Conservation (phyloP, 2,888 invertebrate species). For the Listrodromus nycthemerus region DNA sequence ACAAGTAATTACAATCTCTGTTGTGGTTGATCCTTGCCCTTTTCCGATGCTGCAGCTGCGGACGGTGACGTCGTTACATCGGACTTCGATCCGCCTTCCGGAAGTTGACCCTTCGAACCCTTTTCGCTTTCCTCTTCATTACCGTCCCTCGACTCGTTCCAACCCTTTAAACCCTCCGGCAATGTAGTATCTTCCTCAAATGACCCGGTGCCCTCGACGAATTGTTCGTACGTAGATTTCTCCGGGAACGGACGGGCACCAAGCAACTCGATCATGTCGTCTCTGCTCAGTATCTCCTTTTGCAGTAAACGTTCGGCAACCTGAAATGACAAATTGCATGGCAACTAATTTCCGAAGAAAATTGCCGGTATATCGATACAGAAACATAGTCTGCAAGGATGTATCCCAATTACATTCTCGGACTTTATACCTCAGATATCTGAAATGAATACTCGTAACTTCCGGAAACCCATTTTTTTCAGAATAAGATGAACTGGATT, state of each 20-base stretch:
- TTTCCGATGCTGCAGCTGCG: conserved; percentile 54
- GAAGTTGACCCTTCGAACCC: conserved; percentile 46
- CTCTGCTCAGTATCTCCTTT: conserved; percentile 97
- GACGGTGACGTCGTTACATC: conserved; percentile 48
- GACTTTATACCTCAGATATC: no score
- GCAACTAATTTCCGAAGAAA: background rate
- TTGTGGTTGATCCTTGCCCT: conserved; percentile 70
- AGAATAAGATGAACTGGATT: background rate
- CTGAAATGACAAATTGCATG: conserved; percentile 72
- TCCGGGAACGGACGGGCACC: conserved; percentile 98
- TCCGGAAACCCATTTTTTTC: background rate
- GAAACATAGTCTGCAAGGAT: background rate
- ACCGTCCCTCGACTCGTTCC: conserved; percentile 91
- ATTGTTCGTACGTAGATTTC: conserved; percentile 99
- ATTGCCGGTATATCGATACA: no score
- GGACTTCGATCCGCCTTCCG: conserved; percentile 44
- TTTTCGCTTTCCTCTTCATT: conserved; percentile 79
- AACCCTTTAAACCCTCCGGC: conserved; percentile 97
- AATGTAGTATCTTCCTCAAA: conserved; percentile 98
- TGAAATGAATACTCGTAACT: background rate
- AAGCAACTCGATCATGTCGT: conserved; percentile 98
- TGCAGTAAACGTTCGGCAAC: conserved; percentile 95
- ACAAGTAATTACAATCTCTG: conserved; percentile 75
- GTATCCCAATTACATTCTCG: background rate
- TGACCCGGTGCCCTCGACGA: conserved; percentile 99